A percentile compares a stretch with the other conserved stretches of the same genome.
Evolutionary conservation across 1,140 invertebrate species (phyloP).

Genomic region (Intoshia linei): DNA sequence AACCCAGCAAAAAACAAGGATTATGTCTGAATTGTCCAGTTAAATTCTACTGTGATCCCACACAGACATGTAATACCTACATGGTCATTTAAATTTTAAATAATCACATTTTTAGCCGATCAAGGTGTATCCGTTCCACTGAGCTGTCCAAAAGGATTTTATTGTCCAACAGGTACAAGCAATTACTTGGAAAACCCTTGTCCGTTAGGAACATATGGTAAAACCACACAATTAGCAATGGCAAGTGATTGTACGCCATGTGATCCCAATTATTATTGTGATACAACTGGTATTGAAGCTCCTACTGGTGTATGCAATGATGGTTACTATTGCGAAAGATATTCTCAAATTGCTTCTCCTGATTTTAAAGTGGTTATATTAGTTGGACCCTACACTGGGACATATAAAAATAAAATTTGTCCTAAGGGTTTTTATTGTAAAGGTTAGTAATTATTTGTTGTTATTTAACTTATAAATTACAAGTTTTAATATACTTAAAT

Average conservation of each 20-base stretch:
- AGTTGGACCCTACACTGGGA: too few species aligned
- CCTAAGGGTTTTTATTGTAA: too few species aligned
- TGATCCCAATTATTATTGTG: conserved; percentile 11
- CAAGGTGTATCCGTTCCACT: conserved; percentile 9
- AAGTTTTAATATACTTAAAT: too few species aligned
- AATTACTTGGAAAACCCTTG: conserved; percentile 11
- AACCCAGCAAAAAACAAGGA: not conserved
- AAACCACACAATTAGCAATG: conserved; percentile 9
- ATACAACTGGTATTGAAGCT: not conserved
- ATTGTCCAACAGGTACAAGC: conserved; percentile 9
- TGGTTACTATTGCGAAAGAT: conserved; percentile 14
- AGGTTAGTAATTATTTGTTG: too few species aligned
- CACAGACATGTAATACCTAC: conserved; percentile 13
- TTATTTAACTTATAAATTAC: too few species aligned
- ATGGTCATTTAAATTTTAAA: conserved; percentile 8
- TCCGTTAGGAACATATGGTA: conserved; percentile 12
- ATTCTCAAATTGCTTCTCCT: too few species aligned
- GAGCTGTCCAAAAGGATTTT: conserved; percentile 2
- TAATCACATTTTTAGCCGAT: conserved; percentile 10
- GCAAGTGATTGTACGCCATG: conserved; percentile 13
- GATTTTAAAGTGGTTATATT: too few species aligned
- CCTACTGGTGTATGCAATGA: conserved; percentile 11
- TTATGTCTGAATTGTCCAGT: conserved; percentile 1
- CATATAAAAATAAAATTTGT: too few species aligned
- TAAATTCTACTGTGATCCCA: conserved; percentile 9